phyloP scores from a whole-genome alignment of 2,797 vertebrate species.

The Xerus rutilus region DNA sequence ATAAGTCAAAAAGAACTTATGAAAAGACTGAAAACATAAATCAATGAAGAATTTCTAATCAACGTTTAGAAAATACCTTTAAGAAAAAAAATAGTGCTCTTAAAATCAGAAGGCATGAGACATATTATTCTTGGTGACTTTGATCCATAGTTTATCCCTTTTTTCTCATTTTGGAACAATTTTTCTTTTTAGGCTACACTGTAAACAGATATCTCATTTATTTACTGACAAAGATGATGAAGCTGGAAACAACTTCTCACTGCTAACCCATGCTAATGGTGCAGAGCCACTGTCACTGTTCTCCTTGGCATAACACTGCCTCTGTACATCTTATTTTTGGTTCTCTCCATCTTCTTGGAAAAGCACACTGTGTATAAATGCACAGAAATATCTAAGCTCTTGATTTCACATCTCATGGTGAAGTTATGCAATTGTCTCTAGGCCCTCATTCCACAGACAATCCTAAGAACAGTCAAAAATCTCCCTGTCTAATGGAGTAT shows the following conservation, averaged over 20 bases:
- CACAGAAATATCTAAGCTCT: background rate
- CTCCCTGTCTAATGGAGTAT: background rate
- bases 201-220: background rate
- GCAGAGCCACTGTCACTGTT: background rate
- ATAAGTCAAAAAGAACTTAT: background rate
- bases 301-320: background rate
- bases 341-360: background rate
- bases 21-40: background rate
- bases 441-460: background rate
- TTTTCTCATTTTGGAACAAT: background rate
- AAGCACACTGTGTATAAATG: background rate
- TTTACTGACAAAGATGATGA: background rate
- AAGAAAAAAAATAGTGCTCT: constrained; percentile 13
- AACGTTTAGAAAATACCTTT: background rate
- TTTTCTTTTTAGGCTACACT: background rate
- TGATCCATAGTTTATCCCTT: background rate
- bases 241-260: background rate
- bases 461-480: background rate
- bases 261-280: background rate
- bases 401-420: background rate
- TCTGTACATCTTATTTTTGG: background rate
- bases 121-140: background rate
- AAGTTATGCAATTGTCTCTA: background rate
- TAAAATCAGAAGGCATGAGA: background rate
- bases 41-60: constrained; percentile 13